Percentiles rank a stretch among this genome's conserved stretches.
phyloP scores from a whole-genome alignment of 1,140 invertebrate genomes.

The Apis mellifera region DNA sequence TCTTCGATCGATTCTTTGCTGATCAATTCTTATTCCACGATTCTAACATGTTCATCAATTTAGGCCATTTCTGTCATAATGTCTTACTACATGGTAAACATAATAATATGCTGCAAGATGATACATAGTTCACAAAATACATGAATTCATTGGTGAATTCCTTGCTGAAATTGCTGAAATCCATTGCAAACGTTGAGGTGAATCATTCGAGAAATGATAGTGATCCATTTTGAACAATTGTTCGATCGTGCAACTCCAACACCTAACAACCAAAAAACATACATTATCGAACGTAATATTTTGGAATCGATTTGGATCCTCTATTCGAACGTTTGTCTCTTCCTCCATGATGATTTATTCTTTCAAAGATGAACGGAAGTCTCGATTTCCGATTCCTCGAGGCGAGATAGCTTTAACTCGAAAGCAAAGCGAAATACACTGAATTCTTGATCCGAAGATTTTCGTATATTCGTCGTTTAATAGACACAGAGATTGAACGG shows the following conservation, averaged over 20 bases:
- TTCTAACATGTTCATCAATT: conserved; percentile 60
- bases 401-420: background rate
- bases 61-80: conserved; percentile 67
- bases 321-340: conserved; percentile 55
- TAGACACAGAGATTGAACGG: no score
- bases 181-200: conserved; percentile 65
- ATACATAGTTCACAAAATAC: conserved; percentile 66
- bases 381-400: no score
- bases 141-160: conserved; percentile 68
- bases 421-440: background rate
- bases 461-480: background rate
- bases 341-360: conserved; percentile 46
- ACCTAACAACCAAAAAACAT: conserved; percentile 65
- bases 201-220: conserved; percentile 56
- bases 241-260: conserved; percentile 58
- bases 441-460: background rate
- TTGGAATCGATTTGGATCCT: conserved; percentile 42
- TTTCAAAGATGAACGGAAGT: background rate
- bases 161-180: conserved; percentile 65
- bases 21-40: conserved; percentile 60
- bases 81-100: conserved; percentile 59
- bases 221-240: conserved; percentile 51
- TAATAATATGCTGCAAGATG: conserved; percentile 71
- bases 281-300: conserved; percentile 58
- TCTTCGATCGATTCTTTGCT: conserved; percentile 45